Conservation (phyloP, 2,888 invertebrate species). For the Chromoteleia sp. region DNA sequence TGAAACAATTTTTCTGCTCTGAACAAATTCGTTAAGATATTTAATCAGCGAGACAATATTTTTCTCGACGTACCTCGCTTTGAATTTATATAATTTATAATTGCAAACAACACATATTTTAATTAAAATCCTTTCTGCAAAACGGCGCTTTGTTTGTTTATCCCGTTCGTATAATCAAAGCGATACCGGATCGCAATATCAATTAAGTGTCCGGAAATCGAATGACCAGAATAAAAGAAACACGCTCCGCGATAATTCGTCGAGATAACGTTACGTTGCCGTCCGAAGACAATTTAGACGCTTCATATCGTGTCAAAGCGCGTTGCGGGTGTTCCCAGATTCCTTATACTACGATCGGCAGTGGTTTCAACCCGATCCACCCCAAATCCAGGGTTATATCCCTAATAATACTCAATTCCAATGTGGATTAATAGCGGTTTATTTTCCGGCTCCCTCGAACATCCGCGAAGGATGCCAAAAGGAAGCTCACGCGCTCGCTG, state of each 20-base stretch:
- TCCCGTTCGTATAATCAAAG: constrained; percentile 22
- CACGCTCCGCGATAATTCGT: constrained; percentile 29
- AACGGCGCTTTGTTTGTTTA: constrained; percentile 24
- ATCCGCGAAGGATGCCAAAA: constrained; percentile 72
- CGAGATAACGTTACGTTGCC: constrained; percentile 22
- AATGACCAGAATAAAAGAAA: constrained; percentile 37
- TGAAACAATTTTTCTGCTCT: constrained; percentile 43
- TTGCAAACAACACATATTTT: constrained; percentile 32
- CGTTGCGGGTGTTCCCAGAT: constrained; percentile 78
- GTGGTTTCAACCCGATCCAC: constrained; percentile 83
- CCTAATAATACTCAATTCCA: constrained; percentile 85
- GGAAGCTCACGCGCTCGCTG: constrained; percentile 64
- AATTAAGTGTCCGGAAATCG: constrained; percentile 53
- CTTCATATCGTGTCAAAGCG: constrained; percentile 46
- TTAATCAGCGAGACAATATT: constrained; percentile 39
- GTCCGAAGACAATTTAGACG: constrained; percentile 35
- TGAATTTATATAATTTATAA: constrained; percentile 45
- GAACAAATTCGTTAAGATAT: constrained; percentile 54
- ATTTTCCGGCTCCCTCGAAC: constrained; percentile 75
- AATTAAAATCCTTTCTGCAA: constrained; percentile 29
- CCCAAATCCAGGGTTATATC: constrained; percentile 83
- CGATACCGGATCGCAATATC: constrained; percentile 38
- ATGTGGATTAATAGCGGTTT: constrained; percentile 85
- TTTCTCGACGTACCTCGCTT: constrained; percentile 14
- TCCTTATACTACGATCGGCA: constrained; percentile 81